Evolutionary conservation across 1,140 invertebrate genomes (phyloP), one percentile per base, ranked within the genome.

Genomic region (Drosophila melanica): DNA sequence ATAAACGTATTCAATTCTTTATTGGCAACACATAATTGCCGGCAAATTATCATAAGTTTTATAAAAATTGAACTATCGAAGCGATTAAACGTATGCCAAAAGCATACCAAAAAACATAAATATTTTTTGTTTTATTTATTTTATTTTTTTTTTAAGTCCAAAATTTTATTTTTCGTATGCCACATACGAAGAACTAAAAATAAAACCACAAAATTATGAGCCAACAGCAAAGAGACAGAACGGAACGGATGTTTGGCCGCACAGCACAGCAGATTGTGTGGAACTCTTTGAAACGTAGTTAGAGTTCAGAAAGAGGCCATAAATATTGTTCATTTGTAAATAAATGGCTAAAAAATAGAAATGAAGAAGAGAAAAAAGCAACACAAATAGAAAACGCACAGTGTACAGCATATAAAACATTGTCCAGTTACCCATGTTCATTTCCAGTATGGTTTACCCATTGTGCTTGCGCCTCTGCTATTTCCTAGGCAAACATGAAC

Each of bases 271-370:
- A 51, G 55, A 64, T 65, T 27, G 30, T 23, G 39, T 51, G 51
- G 23, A 63, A 35, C 41, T 47, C 39, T 41, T 72, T 53, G 54
- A 60, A 59, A 37, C 57, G 51, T 45, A 72, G 57, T 75, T 70
- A 30, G 51, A 58, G 48, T 76, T 67, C 55, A 72, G 67, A 89
- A 77, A 75, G 85, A 78, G 77, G 80, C 84, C 84, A 89, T 89
- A 89, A 89, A 89, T 89, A 90, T 89, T 89, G 84, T 89, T 87
- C 76, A 82, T 89, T 87, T 89, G 77, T 80, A 89, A 89, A 89
- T 87, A 89, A 84, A 87, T 87, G 79, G 79, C 50, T 50, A 53
- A 80, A 80, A 67, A 77, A 53, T 39, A 58, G 33, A 60, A 62
- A 47, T 30, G n/a, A 48, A 33, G 37, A 39, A 60, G 44, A 37